phyloP scores from a whole-genome alignment of 30 jellyfish, hydroid and myxozoan species.

The Cassiopea andromeda region DNA sequence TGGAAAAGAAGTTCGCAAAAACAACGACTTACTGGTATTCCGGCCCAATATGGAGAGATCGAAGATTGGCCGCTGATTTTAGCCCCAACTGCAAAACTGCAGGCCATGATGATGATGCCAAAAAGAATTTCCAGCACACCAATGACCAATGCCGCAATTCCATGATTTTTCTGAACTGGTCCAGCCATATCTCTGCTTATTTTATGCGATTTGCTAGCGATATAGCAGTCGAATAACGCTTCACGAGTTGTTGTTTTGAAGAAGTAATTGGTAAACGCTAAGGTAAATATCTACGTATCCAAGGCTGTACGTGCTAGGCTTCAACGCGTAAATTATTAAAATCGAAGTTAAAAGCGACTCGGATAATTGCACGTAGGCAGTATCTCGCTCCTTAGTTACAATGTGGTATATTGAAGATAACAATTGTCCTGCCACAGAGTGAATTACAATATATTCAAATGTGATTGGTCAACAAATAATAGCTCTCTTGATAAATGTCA shows the following conservation, averaged over 20 bases:
- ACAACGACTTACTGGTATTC: slow-evolving; percentile 68
- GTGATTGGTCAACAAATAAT: no score
- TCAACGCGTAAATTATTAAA: not conserved
- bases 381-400: no score
- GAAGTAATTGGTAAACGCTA: not conserved
- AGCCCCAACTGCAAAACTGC: slow-evolving; percentile 66
- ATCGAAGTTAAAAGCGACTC: no score
- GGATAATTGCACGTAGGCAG: no score
- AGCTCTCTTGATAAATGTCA: no score
- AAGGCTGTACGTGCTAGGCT: not conserved
- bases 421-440: no score
- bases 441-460: no score
- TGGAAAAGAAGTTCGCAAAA: no score
- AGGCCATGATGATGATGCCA: slow-evolving; percentile 59
- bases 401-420: no score
- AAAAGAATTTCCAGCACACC: slow-evolving; percentile 64
- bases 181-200: not conserved
- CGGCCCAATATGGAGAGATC: slow-evolving; percentile 86
- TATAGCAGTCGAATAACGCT: not conserved
- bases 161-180: slow-evolving; percentile 49
- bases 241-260: not conserved
- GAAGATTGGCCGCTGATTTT: slow-evolving; percentile 37
- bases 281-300: not conserved
- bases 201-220: not conserved
- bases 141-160: slow-evolving; percentile 59